Base-by-base conservation (phyloP, 1,140 invertebrate genomes). In the Drosophila leontia region DNA sequence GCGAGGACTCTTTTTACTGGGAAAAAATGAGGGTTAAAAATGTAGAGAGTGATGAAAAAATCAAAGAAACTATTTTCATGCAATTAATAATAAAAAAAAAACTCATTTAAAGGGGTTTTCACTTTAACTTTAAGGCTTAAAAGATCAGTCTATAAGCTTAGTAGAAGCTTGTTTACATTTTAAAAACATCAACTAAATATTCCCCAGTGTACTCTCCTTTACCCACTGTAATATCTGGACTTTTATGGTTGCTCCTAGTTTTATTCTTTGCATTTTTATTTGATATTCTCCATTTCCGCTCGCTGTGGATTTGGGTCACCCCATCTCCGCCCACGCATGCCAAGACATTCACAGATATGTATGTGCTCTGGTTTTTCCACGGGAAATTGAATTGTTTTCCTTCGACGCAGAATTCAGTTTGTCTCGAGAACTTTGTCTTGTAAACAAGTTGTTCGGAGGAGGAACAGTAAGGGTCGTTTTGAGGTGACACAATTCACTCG, bases 301-400 rank as follows among this genome's bases (percentile, higher is more conserved):
- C 26, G 47, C 48, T 37, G 42, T 13, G 74, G 85, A 87, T 87
- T 87, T 87, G 84, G 84, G 84, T 87, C 84, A 87, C 51, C 76
- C 84, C 64, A 67, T 53, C 59, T 12, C 44, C 80, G 61, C 79
- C 75, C 79, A 70, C 63, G 62, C 62, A 69, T 34, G 41, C 51
- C 51, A 51, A 34, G 47, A 69, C 74, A 80, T 84, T 74, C 75
- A 44, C 76, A 87, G 79, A 82, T 86, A 82, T 47, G 45, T 47
- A 47, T 76, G 62, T 83, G 61, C 53, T 59, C 48, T 59, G 70
- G 48, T 64, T 71, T 70, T 68, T 69, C 56, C 85, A 84, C 80
- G 77, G 67, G 61, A 88, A 87, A 87, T 87, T 87, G 84, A 87
- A 87, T 87, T 87, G 85, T 87, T 87, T 84, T 87, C 55, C 75